phyloP scores from a whole-genome alignment of 1,140 invertebrate species.

The Drosophila paulistorum region DNA sequence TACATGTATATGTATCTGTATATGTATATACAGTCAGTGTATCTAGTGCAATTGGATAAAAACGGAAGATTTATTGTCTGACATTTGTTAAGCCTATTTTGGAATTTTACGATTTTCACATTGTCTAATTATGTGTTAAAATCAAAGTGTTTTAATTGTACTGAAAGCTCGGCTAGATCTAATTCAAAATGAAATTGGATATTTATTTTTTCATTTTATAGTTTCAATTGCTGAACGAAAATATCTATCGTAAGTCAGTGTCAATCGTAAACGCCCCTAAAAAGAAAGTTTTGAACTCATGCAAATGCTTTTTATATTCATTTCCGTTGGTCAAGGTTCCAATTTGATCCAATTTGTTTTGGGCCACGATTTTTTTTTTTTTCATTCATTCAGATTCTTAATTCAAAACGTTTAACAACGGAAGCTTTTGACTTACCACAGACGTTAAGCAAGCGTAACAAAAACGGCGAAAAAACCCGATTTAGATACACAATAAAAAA shows the following conservation, averaged over 20 bases:
- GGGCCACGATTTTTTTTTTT: slow-evolving; percentile 41
- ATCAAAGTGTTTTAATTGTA: slow-evolving; percentile 40
- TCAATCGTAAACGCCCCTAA: slow-evolving; percentile 16
- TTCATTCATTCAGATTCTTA: slow-evolving; percentile 62
- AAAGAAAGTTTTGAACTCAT: slow-evolving; percentile 64
- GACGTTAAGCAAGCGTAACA: slow-evolving; percentile 12
- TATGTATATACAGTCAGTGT: not conserved
- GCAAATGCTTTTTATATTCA: slow-evolving; percentile 45
- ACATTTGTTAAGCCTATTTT: slow-evolving; percentile 60
- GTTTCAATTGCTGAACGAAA: not conserved
- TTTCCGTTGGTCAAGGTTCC: slow-evolving; percentile 69
- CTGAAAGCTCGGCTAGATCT: not conserved
- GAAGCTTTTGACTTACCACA: slow-evolving; percentile 62
- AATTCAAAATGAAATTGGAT: not conserved
- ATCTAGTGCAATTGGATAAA: slow-evolving; percentile 32
- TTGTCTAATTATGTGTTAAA: slow-evolving; percentile 42
- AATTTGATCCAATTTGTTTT: slow-evolving; percentile 58
- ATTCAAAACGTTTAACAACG: slow-evolving; percentile 78
- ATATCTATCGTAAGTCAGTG: not conserved
- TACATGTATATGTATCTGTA: not conserved
- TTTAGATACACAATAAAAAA: slow-evolving; percentile 44
- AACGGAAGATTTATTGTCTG: slow-evolving; percentile 66
- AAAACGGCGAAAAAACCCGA: slow-evolving; percentile 36
- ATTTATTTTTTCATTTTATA: not conserved
- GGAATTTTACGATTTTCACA: slow-evolving; percentile 39